Evolutionary conservation across 2,888 invertebrate species (phyloP), one percentile per base, ranked within the genome.

Genomic region (Clitarchus hookeri): DNA sequence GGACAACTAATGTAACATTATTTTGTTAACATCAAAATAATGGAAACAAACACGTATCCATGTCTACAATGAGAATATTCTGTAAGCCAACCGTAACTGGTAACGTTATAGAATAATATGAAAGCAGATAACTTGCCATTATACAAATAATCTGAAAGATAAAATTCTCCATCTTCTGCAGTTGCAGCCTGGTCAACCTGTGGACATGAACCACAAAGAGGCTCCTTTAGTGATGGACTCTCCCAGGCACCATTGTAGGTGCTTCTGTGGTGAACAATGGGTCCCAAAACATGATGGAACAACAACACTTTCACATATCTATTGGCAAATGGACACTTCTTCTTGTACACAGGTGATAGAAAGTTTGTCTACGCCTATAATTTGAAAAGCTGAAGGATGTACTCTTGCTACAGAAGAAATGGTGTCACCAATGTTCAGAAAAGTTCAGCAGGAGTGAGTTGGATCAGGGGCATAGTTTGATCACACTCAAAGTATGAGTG

Each of bases 401-500:
- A 44, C 13, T 27, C 36, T 27, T 44, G 1, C 82, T 23, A 82
- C 82, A 27, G 27, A 27, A 82, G 4, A 82, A 26, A 44, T 82
- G 36, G 16, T 82, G 36, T 13, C 27, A 44, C 82, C 82, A 82
- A 23, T 82, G 36, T 26, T 26, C 44, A 82, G 82, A 36, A 27
- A n/a, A 82, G 44, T 36, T 82, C 27, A 82, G 44, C 82, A 27
- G 36, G 19, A 27, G 27, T 82, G 27, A 44, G 36, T 27, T 82
- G 27, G n/a, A 82, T 44, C 27, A 16, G 11, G 2, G 27, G 36
- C 36, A 82, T 36, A 27, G 27, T 82, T 16, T 23, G 27, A 44
- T 82, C 82, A 36, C 36, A 82, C 82, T 82, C 82, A 4, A 80
- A 6, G 80, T 80, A 80, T 80, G 80, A 80, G 23, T 80, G 80